Base-by-base conservation (phyloP, 92 coral and sea anemone species). In the Actinostola sp. region DNA sequence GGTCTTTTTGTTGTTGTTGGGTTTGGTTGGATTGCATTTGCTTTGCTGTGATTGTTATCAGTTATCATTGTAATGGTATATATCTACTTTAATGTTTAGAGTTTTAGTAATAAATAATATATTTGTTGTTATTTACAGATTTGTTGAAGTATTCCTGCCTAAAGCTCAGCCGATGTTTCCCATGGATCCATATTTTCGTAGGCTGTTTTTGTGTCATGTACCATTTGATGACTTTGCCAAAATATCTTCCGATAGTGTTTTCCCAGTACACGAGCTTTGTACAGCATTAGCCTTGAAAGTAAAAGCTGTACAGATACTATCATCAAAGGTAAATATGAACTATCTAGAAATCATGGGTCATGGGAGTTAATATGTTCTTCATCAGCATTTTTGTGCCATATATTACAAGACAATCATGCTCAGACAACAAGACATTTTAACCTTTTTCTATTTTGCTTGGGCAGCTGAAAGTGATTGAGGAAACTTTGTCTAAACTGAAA, bases 141-240 rank as follows among this genome's bases (percentile, higher is more conserved):
- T 51, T 59, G 82, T 79, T 0, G 44, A 54, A 2, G 34, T 3
- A 36, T 24, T 61, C 69, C 62, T 89, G 60, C 58, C 70, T 53
- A 50, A 8, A 67, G 69, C 55, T 46, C 57, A 51, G 62, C 80
- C 41, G 27, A 61, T 76, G 72, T 84, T 89, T 56, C 70, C 50
- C 0, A 71, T 89, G 82, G 94, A 89, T 51, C 85, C 76, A 11
- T 58, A 84, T 58, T 65, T 89, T 1, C 78, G 55, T 46, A 79
- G 94, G 25, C 61, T 84, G n/a, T 81, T 81, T 52, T 70, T 89
- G 16, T 41, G 46, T 32, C 52, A 65, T 44, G 55, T 80, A 17
- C 90, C 85, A 1, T 63, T 84, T 44, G 80, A 79, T 43, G 67
- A 61, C 12, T 66, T 80, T n/a, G 61, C 59, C 30, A 68, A 70